Evolutionary conservation across 1,140 invertebrate species (phyloP), one percentile per base, ranked within the genome.

Genomic region (Apolygus lucorum): DNA sequence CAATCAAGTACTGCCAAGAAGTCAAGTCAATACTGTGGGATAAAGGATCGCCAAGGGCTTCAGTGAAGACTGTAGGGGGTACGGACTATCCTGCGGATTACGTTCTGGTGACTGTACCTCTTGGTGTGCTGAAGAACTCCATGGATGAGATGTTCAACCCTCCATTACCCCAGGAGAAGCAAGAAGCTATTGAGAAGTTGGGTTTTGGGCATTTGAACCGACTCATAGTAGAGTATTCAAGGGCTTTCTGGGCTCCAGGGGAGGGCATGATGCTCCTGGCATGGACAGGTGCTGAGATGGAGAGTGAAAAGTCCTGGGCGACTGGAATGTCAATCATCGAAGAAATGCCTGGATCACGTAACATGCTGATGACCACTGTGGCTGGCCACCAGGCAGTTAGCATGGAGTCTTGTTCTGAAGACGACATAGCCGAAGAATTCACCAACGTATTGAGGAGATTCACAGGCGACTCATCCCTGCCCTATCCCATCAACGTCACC

Each of bases 111-210:
- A 94, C 91, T 0, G 80, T 93, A 13, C 90, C 93, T 0, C 80
- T 95, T 13, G 93, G 93, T 1, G 90, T 90, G 54, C 79, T 95
- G 0, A 95, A 95, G 79, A 84, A 86, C 70, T 86, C 90, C 74
- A 83, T 85, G 28, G 82, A 87, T 62, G 84, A 84, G 52, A 75
- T 95, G 68, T 95, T 95, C 76, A 84, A 84, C 67, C 92, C 93
- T 0, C 78, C 82, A 26, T 81, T 95, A 64, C 89, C 91, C 0
- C 74, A 80, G 13, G 84, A 85, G 24, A 95, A 94, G 81, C 77
- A 87, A 42, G 82, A 88, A 63, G 88, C 91, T 0, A 93, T 95
- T 63, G 79, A 85, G 54, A 84, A 83, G 75, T 76, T 92, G 22
- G 84, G 82, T 14, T 72, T 81, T 72, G 88, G 88, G 11, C 81